Conservation (phyloP, 2,797 vertebrate genomes). For the Poecilia velifera region DNA sequence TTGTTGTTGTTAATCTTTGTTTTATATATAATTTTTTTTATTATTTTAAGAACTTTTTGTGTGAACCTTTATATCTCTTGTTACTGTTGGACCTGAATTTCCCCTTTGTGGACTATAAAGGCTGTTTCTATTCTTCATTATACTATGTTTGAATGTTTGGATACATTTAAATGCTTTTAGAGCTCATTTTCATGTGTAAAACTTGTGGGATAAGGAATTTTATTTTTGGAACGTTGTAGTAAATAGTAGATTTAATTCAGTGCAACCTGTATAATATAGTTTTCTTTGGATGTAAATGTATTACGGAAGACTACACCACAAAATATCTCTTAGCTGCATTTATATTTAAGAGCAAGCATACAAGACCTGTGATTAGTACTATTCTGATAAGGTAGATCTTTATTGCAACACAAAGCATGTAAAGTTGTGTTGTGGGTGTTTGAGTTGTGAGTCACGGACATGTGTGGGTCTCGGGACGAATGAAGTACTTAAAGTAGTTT, state of each 20-base stretch:
- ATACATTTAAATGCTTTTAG: background rate
- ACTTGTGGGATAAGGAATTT: background rate
- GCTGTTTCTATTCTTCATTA: background rate
- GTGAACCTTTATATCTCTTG: too few relatives aligned
- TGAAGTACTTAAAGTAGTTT: background rate
- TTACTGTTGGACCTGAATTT: too few relatives aligned
- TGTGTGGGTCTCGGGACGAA: conserved; percentile 11
- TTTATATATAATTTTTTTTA: background rate
- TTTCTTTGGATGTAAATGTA: background rate
- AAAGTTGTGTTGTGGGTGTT: background rate
- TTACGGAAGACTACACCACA: background rate
- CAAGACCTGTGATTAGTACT: background rate
- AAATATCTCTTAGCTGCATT: background rate
- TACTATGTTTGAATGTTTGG: background rate
- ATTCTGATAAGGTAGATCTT: background rate
- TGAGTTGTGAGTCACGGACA: conserved; percentile 29
- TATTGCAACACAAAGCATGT: background rate
- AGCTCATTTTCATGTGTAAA: background rate
- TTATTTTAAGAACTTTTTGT: background rate
- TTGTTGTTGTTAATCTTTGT: too few relatives aligned
- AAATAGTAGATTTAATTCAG: background rate
- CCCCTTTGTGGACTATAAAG: too few relatives aligned
- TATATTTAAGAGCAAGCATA: background rate
- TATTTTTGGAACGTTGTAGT: background rate
- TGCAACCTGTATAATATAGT: background rate